Evolutionary conservation across 2,888 invertebrate species (phyloP).

Genomic region (Zele albiditarsus): DNA sequence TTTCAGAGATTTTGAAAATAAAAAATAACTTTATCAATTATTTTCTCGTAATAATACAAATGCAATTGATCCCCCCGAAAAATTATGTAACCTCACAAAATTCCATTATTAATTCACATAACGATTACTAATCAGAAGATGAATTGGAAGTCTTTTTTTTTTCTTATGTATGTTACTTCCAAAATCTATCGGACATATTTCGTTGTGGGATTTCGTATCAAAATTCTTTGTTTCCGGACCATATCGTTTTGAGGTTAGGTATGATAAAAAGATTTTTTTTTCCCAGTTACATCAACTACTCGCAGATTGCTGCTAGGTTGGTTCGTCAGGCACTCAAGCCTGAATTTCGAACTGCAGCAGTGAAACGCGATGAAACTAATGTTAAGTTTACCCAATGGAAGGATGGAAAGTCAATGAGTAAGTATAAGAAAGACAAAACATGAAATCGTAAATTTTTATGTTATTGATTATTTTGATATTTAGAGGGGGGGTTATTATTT

Average conservation of each 20-base stretch:
- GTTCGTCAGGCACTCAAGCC: slow-evolving; percentile 87
- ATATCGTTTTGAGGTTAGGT: no score
- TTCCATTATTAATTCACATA: not conserved
- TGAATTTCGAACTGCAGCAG: slow-evolving; percentile 82
- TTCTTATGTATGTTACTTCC: not conserved
- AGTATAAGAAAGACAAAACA: no score
- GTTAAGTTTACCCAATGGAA: slow-evolving; percentile 92
- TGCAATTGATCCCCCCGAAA: not conserved
- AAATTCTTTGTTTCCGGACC: no score
- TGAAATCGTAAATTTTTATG: no score
- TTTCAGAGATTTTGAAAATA: not conserved
- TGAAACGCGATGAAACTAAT: slow-evolving; percentile 83
- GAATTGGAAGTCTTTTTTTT: no score
- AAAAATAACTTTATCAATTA: slow-evolving; percentile 23
- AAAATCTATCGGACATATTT: no score
- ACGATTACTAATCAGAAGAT: no score
- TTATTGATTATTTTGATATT: no score
- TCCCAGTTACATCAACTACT: slow-evolving; percentile 95
- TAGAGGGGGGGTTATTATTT: no score
- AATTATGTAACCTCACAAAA: slow-evolving; percentile 51
- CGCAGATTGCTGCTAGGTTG: slow-evolving; percentile 91
- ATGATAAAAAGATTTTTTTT: slow-evolving; percentile 40
- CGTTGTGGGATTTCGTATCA: no score
- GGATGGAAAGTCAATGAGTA: slow-evolving; percentile 90
- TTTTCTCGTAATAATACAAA: slow-evolving; percentile 12